These are phyloP conservation scores for Pseudomyrmex flavicornis DNA, from an alignment of 1,140 invertebrate genomes.

Conservation along the genomic window DNA sequence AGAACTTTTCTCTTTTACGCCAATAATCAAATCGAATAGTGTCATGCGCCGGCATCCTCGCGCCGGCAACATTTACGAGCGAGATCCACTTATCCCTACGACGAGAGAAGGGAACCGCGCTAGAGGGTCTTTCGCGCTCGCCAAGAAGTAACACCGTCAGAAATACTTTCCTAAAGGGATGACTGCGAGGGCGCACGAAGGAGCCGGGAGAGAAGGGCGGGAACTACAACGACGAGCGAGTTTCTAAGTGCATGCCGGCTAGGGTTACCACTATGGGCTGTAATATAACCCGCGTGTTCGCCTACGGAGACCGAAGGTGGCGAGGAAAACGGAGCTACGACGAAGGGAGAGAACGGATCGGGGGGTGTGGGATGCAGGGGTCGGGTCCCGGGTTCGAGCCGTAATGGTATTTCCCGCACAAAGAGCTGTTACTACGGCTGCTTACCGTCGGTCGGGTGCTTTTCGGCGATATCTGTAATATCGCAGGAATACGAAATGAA, in stretches of 20 bases:
- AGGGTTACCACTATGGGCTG: constrained; percentile 77
- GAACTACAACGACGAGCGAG: constrained; percentile 23
- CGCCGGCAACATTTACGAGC: constrained; percentile 35
- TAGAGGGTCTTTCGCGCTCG: constrained; percentile 43
- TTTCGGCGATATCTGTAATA: constrained; percentile 67
- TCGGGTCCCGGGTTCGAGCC: constrained; percentile 39
- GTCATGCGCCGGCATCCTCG: constrained; percentile 20
- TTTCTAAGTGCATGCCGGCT: constrained; percentile 73
- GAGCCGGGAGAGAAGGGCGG: constrained; percentile 7
- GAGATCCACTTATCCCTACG: constrained; percentile 67
- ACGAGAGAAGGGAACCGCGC: neutral
- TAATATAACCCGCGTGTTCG: constrained; percentile 73
- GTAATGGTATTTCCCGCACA: constrained; percentile 75
- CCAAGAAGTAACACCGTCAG: constrained; percentile 73
- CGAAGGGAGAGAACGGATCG: constrained; percentile 2
- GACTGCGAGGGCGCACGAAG: constrained; percentile 61
- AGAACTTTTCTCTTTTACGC: constrained; percentile 45
- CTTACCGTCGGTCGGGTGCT: constrained; percentile 66
- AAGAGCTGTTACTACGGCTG: constrained; percentile 51
- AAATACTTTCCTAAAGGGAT: constrained; percentile 75
- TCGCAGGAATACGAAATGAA: constrained; percentile 36
- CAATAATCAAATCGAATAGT: constrained; percentile 68
- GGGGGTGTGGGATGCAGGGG: neutral
- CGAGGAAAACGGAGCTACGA: constrained; percentile 9
- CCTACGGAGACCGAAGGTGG: constrained; percentile 28